Percentiles rank a stretch among this genome's conserved stretches.
Evolutionary conservation across 2,888 invertebrate genomes (phyloP).

Genomic region (Hydrotaea cyrtoneurina): DNA sequence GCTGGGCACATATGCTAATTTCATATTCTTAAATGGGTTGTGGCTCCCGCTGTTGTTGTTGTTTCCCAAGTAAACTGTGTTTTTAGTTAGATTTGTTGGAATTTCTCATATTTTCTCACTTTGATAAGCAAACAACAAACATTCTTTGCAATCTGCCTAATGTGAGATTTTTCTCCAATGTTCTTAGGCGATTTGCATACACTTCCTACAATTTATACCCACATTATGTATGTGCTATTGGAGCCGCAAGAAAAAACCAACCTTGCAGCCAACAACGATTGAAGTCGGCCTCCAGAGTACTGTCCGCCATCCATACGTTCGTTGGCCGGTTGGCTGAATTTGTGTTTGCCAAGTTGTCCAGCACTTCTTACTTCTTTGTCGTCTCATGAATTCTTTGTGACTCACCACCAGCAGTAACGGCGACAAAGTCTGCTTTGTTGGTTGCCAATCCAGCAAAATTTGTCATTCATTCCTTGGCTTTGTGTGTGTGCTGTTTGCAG

Average conservation of each 20-base stretch:
- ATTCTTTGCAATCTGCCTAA: constrained; percentile 15
- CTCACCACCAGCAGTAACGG: constrained; percentile 29
- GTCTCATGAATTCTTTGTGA: constrained; percentile 55
- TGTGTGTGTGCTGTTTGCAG: constrained; percentile 20
- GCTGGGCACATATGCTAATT: constrained; percentile 33
- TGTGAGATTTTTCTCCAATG: neutral
- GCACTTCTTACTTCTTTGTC: constrained; percentile 50
- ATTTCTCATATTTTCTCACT: constrained; percentile 36
- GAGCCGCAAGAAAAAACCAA: too few species aligned
- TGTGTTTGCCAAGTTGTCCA: constrained; percentile 43
- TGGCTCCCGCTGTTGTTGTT: constrained; percentile 8
- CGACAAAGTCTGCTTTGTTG: neutral
- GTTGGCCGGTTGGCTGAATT: neutral
- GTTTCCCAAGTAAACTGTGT: neutral
- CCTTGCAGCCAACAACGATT: too few species aligned
- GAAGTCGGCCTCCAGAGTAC: too few species aligned
- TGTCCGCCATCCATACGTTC: too few species aligned
- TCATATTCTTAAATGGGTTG: neutral
- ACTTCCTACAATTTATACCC: constrained; percentile 5
- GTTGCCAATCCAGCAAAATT: constrained; percentile 8
- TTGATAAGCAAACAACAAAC: neutral
- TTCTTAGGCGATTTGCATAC: neutral
- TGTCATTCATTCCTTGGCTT: neutral
- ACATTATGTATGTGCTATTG: neutral
- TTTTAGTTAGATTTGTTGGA: constrained; percentile 1